These are phyloP conservation scores for Monochamus alternatus DNA, from an alignment of 2,888 invertebrate genomes.

Conservation along the genomic window DNA sequence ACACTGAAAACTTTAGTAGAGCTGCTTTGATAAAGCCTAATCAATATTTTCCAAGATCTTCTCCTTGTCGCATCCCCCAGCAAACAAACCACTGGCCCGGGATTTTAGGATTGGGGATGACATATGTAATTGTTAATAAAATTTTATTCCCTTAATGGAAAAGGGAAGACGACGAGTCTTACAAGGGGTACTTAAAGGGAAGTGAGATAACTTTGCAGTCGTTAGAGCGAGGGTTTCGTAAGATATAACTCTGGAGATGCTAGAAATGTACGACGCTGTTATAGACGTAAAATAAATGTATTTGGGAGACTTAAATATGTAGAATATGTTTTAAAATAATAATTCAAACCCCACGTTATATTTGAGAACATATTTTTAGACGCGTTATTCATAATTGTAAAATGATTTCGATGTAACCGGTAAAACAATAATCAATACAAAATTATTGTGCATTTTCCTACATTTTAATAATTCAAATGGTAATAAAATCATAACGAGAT, in stretches of 20 bases:
- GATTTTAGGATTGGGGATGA: conserved; percentile 5
- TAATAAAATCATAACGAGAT: neutral
- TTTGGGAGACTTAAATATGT: neutral
- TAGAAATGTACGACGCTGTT: neutral
- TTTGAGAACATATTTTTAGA: no score
- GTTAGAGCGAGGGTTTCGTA: no score
- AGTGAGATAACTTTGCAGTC: neutral
- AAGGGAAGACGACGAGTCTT: neutral
- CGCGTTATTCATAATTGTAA: neutral
- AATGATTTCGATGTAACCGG: neutral
- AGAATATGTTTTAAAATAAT: no score
- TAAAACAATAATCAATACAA: neutral
- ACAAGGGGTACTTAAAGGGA: neutral
- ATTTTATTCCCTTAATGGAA: conserved; percentile 16
- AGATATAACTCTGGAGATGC: neutral
- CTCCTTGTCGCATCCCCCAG: no score
- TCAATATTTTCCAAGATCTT: no score
- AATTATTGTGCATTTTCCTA: neutral
- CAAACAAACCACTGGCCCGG: neutral
- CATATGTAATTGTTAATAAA: conserved; percentile 19
- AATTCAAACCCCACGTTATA: no score
- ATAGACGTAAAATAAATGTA: neutral
- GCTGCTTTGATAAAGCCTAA: no score
- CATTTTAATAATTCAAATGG: neutral
- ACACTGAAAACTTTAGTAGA: no score